phyloP scores from a whole-genome alignment of 2,113 vertebrate species.

The Alligator sinensis region DNA sequence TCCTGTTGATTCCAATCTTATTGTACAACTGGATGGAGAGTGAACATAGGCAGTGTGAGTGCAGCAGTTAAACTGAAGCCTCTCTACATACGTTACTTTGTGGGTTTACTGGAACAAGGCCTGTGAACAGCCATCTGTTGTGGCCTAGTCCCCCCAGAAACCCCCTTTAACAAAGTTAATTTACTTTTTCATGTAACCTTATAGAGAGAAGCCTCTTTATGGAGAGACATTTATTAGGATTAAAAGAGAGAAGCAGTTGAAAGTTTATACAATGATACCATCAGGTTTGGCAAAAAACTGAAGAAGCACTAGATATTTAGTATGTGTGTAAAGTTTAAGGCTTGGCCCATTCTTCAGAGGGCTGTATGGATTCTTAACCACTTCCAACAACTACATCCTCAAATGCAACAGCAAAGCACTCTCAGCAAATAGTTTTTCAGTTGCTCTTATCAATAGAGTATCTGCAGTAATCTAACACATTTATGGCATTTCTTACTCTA shows the following conservation, averaged over 20 bases:
- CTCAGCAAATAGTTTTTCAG: background rate
- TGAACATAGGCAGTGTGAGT: background rate
- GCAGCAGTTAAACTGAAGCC: background rate
- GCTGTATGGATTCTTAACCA: fast-evolving
- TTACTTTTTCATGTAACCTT: too few species aligned
- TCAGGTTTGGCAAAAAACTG: background rate
- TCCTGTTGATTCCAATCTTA: background rate
- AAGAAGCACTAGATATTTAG: background rate
- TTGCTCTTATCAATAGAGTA: background rate
- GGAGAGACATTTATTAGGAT: too few species aligned
- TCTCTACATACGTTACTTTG: background rate
- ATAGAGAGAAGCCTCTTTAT: too few species aligned
- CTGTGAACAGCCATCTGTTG: background rate
- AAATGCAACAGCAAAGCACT: background rate
- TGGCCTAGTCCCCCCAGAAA: background rate
- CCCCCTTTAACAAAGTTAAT: too few species aligned
- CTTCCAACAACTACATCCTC: background rate
- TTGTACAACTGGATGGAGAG: background rate
- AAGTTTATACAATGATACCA: background rate
- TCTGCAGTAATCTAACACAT: background rate
- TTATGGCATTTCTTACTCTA: background rate
- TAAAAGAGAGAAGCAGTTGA: too few species aligned
- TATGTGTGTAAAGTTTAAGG: background rate
- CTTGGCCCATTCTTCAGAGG: background rate
- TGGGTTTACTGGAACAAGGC: background rate